Conservation (phyloP, 2,888 invertebrate species). For the Micropterix aruncella region DNA sequence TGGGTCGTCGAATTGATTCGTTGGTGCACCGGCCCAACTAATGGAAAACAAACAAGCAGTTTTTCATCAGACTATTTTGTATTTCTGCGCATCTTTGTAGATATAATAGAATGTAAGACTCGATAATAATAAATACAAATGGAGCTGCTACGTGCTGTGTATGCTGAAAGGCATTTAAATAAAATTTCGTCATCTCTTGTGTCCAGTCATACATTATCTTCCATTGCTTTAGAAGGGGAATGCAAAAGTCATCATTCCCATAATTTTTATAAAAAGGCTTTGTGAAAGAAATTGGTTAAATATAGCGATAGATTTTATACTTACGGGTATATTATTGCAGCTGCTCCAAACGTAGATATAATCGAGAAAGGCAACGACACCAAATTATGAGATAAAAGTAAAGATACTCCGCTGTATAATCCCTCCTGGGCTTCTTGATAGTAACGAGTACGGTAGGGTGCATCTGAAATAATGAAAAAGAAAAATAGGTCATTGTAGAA, state of each 20-base stretch:
- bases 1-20: slow-evolving; percentile 2
- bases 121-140: too few relatives aligned
- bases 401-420: slow-evolving; percentile 72
- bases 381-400: slow-evolving; percentile 68
- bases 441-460: slow-evolving; percentile 77
- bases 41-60: too few relatives aligned
- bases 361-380: slow-evolving; percentile 74
- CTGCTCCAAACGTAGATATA: slow-evolving; percentile 54
- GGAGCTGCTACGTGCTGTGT: too few relatives aligned
- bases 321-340: slow-evolving; percentile 62
- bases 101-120: slow-evolving; percentile 2
- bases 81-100: slow-evolving; percentile 21
- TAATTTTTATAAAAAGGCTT: too few relatives aligned
- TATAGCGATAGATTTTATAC: too few relatives aligned
- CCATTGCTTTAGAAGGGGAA: too few relatives aligned
- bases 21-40: background rate
- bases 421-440: slow-evolving; percentile 87
- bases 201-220: too few relatives aligned
- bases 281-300: too few relatives aligned
- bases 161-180: too few relatives aligned
- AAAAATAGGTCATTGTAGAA: background rate
- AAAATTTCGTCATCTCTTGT: too few relatives aligned
- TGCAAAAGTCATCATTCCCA: too few relatives aligned
- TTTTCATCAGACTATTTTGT: slow-evolving; percentile 20
- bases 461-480: slow-evolving; percentile 36